Base-by-base conservation (phyloP, 2,888 invertebrate species). In the Deilephila porcellus region DNA sequence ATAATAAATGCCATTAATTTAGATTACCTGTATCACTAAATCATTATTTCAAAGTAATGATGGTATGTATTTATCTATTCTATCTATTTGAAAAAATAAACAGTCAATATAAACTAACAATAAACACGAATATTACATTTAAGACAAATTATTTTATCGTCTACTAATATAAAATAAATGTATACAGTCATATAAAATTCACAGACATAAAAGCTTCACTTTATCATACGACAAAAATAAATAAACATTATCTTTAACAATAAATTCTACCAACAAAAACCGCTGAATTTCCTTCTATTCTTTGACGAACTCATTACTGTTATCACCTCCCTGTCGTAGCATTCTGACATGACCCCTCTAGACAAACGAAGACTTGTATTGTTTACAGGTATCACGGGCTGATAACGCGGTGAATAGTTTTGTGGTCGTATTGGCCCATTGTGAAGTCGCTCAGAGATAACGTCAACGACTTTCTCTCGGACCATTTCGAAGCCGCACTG, bases 351-450 rank as follows among this genome's bases (percentile, higher is more conserved):
- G 52, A 52, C 25, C 67, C 45, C 45, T 52, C 6, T 11, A 25
- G 20, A 67, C 67, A 52, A 67, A 67, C 45, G 45, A 45, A 20
- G 52, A 45, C 67, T 45, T 25, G 67, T 67, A 52, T 67, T 67
- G 52, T 67, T 67, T 67, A 90, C 91, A 91, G 91, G 91, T 91
- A 90, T 83, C 86, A 82, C 80, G 64, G 75, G 71, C 70, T 75
- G 81, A 84, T 80, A 84, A 81, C 77, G 74, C 76, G 79, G 78
- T 91, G 89, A 89, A 90, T 91, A 91, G 91, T 91, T 90, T 86
- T 82, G 80, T 79, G 74, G 77, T 81, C 80, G 81, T 84, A 86
- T 85, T 82, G 84, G 80, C 74, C 77, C 78, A 82, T 85, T 83
- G 83, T 86, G 76, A 73, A 76, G 73, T 63, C 74, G 62, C 77